These are phyloP conservation scores for Cygnus atratus DNA, from an alignment of 2,113 vertebrate species.

Conservation along the genomic window DNA sequence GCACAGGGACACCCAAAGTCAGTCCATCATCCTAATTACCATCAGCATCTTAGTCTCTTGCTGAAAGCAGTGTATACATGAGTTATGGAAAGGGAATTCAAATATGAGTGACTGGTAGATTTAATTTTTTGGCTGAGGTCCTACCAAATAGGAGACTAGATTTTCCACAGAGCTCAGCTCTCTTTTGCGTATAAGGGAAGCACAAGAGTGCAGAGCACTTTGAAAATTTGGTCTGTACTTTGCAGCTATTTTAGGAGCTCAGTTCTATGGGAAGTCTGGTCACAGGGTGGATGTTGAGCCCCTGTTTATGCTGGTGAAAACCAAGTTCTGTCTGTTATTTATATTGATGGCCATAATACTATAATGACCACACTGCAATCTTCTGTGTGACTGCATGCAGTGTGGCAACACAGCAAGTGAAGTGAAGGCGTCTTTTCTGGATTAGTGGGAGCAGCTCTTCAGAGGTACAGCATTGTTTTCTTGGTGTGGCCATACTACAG, in stretches of 20 bases:
- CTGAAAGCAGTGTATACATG: not conserved
- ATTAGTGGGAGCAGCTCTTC: not conserved
- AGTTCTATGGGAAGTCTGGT: not conserved
- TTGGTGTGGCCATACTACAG: not conserved
- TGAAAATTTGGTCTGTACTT: not conserved
- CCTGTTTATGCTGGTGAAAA: not conserved
- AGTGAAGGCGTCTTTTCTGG: not conserved
- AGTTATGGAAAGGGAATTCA: not conserved
- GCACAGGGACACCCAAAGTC: not conserved
- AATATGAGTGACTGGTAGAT: not conserved
- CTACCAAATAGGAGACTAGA: not conserved
- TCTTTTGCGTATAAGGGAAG: not conserved
- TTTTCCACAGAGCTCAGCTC: not conserved
- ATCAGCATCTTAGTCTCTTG: not conserved
- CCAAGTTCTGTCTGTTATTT: not conserved
- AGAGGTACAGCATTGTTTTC: not conserved
- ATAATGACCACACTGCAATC: not conserved
- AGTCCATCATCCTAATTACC: not conserved
- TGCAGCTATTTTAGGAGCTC: not conserved
- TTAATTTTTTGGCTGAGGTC: not conserved
- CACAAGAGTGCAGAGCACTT: not conserved
- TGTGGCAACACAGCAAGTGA: not conserved
- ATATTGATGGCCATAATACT: rapidly evolving
- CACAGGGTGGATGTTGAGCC: not conserved
- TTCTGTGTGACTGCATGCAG: not conserved